phyloP scores from a whole-genome alignment of 2,113 vertebrate species.

The Hiodon tergisus region DNA sequence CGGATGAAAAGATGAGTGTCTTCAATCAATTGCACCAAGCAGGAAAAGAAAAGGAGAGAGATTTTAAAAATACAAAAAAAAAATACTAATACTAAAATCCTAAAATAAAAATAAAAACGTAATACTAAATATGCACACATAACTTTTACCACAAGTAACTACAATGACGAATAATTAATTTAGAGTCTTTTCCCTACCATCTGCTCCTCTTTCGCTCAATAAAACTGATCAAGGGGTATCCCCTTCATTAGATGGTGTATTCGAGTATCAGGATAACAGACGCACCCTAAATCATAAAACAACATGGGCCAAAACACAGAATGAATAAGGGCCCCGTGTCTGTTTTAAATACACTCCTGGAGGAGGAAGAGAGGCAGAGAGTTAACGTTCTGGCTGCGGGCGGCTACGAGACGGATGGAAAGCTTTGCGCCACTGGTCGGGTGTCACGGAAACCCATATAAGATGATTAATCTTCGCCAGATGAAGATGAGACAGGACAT shows the following conservation, averaged over 20 bases:
- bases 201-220: neutral
- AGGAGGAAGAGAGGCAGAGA: neutral
- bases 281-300: too few relatives aligned
- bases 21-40: too few relatives aligned
- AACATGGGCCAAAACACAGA: neutral
- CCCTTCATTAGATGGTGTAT: too few relatives aligned
- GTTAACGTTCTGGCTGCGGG: neutral
- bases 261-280: too few relatives aligned
- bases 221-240: neutral
- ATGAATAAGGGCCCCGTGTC: conserved; percentile 6
- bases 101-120: too few relatives aligned
- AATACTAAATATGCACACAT: neutral
- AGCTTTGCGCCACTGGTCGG: neutral
- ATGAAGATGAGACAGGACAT: neutral
- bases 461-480: neutral
- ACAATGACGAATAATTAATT: neutral
- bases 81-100: too few relatives aligned
- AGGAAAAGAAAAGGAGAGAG: too few relatives aligned
- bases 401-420: neutral
- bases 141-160: neutral
- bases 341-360: conserved; percentile 17
- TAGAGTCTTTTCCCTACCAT: neutral
- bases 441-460: neutral
- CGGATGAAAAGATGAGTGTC: too few relatives aligned
- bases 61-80: too few relatives aligned